These are phyloP conservation scores for Varanus komodoensis DNA, from an alignment of 2,113 vertebrate genomes.

Conservation along the genomic window DNA sequence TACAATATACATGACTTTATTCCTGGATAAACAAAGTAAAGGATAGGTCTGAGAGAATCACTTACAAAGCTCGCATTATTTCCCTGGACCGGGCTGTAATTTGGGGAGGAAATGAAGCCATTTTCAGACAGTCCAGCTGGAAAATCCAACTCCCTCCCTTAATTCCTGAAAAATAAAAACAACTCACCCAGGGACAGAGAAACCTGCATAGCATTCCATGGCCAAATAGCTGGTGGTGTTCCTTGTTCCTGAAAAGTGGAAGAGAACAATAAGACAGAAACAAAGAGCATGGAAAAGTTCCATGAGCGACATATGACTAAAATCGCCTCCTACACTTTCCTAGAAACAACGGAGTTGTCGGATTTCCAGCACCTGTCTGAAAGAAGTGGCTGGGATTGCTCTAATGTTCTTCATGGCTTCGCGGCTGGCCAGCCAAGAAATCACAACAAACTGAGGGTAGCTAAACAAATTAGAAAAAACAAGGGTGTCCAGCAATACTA, in stretches of 20 bases:
- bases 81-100: not conserved
- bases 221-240: not conserved
- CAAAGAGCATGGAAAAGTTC: not conserved
- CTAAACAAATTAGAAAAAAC: not conserved
- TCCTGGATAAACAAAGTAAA: not conserved
- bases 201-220: fast-evolving
- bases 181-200: not conserved
- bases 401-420: not conserved
- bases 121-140: too few relatives aligned
- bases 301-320: conserved; percentile 45
- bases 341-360: not conserved
- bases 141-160: not conserved
- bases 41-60: not conserved
- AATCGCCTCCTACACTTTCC: conserved; percentile 3
- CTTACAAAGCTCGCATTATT: not conserved
- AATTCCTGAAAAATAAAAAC: not conserved
- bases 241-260: not conserved
- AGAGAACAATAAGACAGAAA: not conserved
- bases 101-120: not conserved
- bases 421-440: not conserved
- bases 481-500: not conserved
- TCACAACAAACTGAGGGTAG: not conserved
- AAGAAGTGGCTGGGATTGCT: too few relatives aligned
- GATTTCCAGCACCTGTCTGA: not conserved
- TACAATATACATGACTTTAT: not conserved